Evolutionary conservation across 2,888 invertebrate species (phyloP), one percentile per base, ranked within the genome.

Genomic region (Megalurothrips usitatus): DNA sequence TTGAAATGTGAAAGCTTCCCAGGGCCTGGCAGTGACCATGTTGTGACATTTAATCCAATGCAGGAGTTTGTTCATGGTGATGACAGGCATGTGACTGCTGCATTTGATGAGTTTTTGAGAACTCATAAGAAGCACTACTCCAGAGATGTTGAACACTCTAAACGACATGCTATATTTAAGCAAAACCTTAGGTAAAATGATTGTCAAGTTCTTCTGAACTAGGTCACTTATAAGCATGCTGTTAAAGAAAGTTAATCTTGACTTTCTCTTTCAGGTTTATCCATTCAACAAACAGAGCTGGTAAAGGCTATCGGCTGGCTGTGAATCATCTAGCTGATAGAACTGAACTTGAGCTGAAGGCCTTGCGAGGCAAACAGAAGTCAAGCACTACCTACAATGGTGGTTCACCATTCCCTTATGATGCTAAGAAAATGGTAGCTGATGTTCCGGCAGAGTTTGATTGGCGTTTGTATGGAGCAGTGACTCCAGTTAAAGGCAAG

Each of bases 391-490:
- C 91, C 0, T 90, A 90, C 43, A 94, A 94, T 85, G 94, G 92
- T 49, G 97, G 96, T 28, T 88, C 91, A 11, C 91, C 93, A 0
- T 98, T 97, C 89, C 94, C 95, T 0, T 92, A 94, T 86, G 89
- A 91, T 82, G 87, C 89, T 14, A 85, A 89, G 0, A 88, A 90
- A 81, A 43, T 68, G 49, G 63, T 81, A 28, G 88, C 88, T 43
- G 89, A 89, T 81, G 84, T 96, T 68, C 97, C 98, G 0, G 90
- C 92, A 0, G 92, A 91, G 84, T 91, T 93, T 85, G 97, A 98
- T 87, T 98, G 98, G 98, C 92, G 97, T 84, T 87, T 98, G 1
- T 92, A 90, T 84, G 98, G 98, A 17, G 98, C 97, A 81, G 97
- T 98, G 0, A 96, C 96, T 0, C 97, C 96, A 0, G 97, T 98